These are phyloP conservation scores for Simalia tracyae DNA, from an alignment of 2,797 vertebrate genomes.

Conservation along the genomic window DNA sequence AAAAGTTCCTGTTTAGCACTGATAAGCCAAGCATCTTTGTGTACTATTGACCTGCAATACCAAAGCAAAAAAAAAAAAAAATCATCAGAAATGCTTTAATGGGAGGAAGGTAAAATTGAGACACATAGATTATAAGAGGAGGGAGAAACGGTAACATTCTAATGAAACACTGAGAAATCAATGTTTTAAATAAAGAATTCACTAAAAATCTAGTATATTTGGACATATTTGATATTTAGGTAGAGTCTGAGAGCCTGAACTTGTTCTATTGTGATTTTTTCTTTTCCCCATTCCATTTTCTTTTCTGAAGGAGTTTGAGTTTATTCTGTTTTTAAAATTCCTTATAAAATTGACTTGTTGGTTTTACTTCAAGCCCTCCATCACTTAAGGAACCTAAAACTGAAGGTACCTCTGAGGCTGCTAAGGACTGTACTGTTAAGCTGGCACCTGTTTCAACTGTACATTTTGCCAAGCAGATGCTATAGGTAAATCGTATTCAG, in stretches of 20 bases:
- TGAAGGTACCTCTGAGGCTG: too few species aligned
- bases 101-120: neutral
- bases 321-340: too few species aligned
- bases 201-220: neutral
- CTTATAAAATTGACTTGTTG: too few species aligned
- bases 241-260: neutral
- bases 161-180: neutral
- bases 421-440: too few species aligned
- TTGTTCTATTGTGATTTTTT: too few species aligned
- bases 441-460: too few species aligned
- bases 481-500: too few species aligned
- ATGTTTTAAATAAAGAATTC: neutral
- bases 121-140: neutral
- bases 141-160: neutral
- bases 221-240: neutral
- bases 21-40: conserved; percentile 74
- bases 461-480: too few species aligned
- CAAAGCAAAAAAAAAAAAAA: conserved; percentile 22
- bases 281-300: too few species aligned
- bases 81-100: neutral
- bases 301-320: too few species aligned
- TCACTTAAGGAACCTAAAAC: too few species aligned
- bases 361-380: too few species aligned
- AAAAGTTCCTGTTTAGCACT: conserved; percentile 78
- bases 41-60: conserved; percentile 69